These are phyloP conservation scores for Polydrusus pterygomalis DNA, from an alignment of 2,888 invertebrate genomes.

Conservation along the genomic window DNA sequence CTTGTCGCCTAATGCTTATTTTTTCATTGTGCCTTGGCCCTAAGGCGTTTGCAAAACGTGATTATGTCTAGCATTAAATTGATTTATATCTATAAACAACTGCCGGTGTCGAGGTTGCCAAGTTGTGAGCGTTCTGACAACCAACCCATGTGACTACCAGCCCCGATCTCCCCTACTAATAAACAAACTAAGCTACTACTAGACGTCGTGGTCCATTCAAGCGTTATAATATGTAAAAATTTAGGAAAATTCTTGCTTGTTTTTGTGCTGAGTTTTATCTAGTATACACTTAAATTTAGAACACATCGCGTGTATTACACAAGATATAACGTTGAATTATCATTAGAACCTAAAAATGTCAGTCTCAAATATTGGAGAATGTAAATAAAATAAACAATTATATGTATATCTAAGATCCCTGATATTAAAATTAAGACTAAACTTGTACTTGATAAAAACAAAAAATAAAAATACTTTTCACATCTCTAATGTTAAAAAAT, in stretches of 20 bases:
- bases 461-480: constrained; percentile 3
- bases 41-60: no score
- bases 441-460: constrained; percentile 22
- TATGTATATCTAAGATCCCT: constrained; percentile 17
- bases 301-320: background rate
- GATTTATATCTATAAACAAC: no score
- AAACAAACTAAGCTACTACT: no score
- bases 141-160: no score
- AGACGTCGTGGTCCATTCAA: no score
- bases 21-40: no score
- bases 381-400: constrained; percentile 28
- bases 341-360: constrained; percentile 34
- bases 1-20: no score
- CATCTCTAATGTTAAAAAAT: constrained; percentile 8
- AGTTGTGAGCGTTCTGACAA: no score
- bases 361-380: constrained; percentile 43
- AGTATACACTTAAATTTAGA: constrained; percentile 9
- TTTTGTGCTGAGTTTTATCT: no score
- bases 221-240: background rate
- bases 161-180: no score
- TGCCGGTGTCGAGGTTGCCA: no score
- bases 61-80: no score
- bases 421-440: constrained; percentile 32
- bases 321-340: background rate
- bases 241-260: background rate